phyloP scores from a whole-genome alignment of 2,797 vertebrate genomes.

The Molossus alvarezi region DNA sequence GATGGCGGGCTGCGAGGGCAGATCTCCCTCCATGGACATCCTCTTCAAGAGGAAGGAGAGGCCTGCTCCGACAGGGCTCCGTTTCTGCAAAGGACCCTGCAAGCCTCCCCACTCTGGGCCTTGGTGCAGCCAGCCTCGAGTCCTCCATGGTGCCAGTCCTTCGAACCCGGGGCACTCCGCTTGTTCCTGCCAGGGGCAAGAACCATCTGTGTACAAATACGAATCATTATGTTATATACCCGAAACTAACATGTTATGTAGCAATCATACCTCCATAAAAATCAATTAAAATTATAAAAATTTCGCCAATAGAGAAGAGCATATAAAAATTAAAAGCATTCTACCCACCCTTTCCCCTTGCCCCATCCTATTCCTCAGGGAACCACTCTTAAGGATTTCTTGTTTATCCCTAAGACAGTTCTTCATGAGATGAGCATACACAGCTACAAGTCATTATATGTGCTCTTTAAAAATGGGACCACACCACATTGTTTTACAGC shows the following conservation, averaged over 20 bases:
- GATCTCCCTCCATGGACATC: background rate
- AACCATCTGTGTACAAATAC: background rate
- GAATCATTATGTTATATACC: background rate
- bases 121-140: too few relatives aligned
- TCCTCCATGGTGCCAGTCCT: background rate
- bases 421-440: background rate
- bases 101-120: background rate
- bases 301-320: background rate
- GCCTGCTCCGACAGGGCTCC: background rate
- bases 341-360: background rate
- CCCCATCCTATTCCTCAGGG: background rate
- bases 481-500: background rate
- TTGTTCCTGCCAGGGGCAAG: background rate
- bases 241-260: background rate
- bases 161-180: background rate
- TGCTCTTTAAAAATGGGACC: background rate
- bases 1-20: background rate
- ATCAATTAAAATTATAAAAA: background rate
- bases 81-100: background rate
- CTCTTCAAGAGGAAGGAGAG: background rate
- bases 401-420: background rate
- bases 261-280: background rate
- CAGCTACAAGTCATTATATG: background rate
- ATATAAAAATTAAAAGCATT: background rate
- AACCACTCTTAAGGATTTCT: background rate